Evolutionary conservation across 2,797 vertebrate genomes (phyloP), one percentile per base, ranked within the genome.

Genomic region (Pipistrellus kuhlii): DNA sequence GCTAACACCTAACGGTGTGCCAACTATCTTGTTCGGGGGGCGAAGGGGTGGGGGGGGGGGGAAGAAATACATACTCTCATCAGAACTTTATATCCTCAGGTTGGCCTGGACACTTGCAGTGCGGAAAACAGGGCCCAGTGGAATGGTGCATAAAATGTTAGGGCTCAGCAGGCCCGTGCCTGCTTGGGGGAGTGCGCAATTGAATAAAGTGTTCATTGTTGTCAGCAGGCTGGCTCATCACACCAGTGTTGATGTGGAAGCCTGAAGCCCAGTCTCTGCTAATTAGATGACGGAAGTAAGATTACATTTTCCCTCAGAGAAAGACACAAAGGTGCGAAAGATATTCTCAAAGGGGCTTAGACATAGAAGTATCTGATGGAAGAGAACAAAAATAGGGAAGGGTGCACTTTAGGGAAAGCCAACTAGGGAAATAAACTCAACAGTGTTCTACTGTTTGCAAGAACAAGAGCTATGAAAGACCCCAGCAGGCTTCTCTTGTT

Each of bases 201-300:
- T 98, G 97, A 98, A 98, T 98, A 98, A 98, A 97, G 77, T 94
- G 97, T 97, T 98, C 98, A 97, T 88, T 98, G 97, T 97, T 98
- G 97, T 98, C 98, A 98, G 97, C 93, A 97, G 88, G 87, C 94
- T 64, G 94, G 93, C 97, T 97, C 96, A 95, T 98, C 98, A 97
- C 96, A 97, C 97, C 96, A 95, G 96, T 96, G 96, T 90, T 97
- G 97, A 92, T 95, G 97, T 73, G 38, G 93, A 93, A 96, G 97
- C 97, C 96, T 91, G 95, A 81, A 98, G 98, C 97, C 95, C 59
- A 76, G 90, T 96, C 94, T 95, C 93, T 98, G 95, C 96, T 98
- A 98, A 98, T 97, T 97, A 97, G 96, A 97, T 97, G 97, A 97
- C 35, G 95, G 89, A 88, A 97, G 89, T 72, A 96, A 93, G 94